Conservation (phyloP, 2,113 vertebrate species). For the Poeciliopsis retropinna region DNA sequence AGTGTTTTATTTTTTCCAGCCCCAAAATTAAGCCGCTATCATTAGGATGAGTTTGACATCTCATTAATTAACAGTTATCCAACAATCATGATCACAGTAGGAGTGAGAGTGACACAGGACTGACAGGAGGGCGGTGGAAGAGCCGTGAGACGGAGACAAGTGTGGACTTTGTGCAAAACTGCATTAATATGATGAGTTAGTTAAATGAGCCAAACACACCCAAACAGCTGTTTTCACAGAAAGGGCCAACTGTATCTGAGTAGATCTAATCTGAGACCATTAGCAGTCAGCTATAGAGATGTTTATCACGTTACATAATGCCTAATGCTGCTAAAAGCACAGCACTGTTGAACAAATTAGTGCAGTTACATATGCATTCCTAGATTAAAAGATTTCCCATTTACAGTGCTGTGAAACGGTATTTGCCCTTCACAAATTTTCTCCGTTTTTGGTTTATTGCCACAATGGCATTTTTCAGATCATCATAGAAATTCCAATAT, state of each 20-base stretch:
- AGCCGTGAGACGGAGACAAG: conserved; percentile 40
- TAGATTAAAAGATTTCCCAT: background rate
- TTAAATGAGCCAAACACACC: conserved; percentile 48
- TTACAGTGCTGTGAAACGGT: background rate
- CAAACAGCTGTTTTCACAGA: conserved; percentile 51
- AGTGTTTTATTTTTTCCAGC: conserved; percentile 28
- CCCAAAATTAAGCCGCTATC: conserved; percentile 52
- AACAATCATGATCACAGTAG: conserved; percentile 41
- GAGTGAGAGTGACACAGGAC: conserved; percentile 33
- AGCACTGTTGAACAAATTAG: background rate
- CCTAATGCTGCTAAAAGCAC: background rate
- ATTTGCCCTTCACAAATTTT: background rate
- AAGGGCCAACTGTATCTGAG: conserved; percentile 5
- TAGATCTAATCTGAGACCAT: conserved; percentile 27
- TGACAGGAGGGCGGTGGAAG: conserved; percentile 54
- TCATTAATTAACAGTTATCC: conserved; percentile 63
- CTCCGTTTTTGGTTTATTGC: background rate
- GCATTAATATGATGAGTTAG: conserved; percentile 47
- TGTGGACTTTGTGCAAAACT: conserved; percentile 51
- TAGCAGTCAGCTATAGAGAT: conserved; percentile 13
- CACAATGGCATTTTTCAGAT: background rate
- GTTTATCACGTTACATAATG: conserved; percentile 14
- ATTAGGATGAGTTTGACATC: conserved; percentile 46
- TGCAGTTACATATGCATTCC: background rate
- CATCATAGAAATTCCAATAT: too few species aligned